Percentiles rank a stretch among this genome's conserved stretches.
Conservation (phyloP, 2,797 vertebrate species). For the Enteromius treurensis region DNA sequence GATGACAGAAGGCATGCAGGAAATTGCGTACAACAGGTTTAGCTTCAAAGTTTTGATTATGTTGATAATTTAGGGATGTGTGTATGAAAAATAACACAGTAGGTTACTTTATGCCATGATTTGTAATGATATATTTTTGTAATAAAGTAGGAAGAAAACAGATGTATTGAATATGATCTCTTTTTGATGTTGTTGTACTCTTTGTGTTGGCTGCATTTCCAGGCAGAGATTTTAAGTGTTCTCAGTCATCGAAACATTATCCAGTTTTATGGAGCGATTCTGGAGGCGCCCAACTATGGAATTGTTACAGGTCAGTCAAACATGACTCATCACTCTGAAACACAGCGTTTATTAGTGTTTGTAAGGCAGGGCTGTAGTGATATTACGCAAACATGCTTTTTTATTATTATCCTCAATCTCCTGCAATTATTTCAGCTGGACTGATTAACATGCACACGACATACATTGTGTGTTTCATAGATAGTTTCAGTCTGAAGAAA, state of each 20-base stretch:
- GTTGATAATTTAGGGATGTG: not conserved
- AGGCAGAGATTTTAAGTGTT: constrained; percentile 98
- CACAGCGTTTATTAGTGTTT: not conserved
- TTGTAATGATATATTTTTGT: not conserved
- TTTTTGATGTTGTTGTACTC: not conserved
- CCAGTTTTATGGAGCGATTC: constrained; percentile 95
- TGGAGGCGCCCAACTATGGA: constrained; percentile 96
- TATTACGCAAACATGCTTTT: not conserved
- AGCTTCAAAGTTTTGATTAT: not conserved
- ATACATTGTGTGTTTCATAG: not conserved
- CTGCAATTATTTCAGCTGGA: not conserved
- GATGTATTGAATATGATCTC: not conserved
- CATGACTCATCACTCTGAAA: not conserved
- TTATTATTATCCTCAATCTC: not conserved
- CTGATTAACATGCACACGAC: not conserved
- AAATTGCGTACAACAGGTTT: not conserved
- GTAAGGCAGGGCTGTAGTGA: not conserved
- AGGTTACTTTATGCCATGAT: not conserved
- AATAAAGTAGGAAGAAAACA: not conserved
- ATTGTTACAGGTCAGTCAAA: constrained; percentile 91
- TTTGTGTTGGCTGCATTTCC: constrained; percentile 23
- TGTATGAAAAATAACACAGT: not conserved
- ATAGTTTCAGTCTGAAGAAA: not conserved
- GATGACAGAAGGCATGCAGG: not conserved
- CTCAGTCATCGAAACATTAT: constrained; percentile 99